Evolutionary conservation across 2,113 vertebrate species (phyloP).

Genomic region (Panurus biarmicus): DNA sequence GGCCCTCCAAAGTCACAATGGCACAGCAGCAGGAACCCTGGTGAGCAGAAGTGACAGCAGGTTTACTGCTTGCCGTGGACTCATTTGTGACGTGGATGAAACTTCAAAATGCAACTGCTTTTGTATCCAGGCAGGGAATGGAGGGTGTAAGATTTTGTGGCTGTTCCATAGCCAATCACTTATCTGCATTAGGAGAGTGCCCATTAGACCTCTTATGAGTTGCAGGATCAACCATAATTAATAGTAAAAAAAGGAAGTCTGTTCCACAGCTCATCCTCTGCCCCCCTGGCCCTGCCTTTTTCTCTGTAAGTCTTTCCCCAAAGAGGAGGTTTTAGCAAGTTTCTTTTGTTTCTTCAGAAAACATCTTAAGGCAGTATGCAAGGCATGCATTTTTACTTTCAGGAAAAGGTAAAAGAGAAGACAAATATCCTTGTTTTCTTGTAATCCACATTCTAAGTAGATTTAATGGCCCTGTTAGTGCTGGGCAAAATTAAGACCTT

Average conservation of each 20-base stretch:
- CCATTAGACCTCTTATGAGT: not conserved
- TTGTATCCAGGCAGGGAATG: not conserved
- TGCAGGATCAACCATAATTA: not conserved
- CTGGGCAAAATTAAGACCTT: conserved; percentile 61
- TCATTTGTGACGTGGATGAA: not conserved
- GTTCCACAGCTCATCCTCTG: not conserved
- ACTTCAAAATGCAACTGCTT: not conserved
- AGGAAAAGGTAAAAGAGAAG: not conserved
- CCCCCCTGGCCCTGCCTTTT: not conserved
- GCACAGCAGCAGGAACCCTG: not conserved
- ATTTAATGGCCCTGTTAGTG: conserved; percentile 60
- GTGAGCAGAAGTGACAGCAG: not conserved
- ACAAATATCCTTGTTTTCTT: conserved; percentile 39
- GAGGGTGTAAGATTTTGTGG: fast-evolving
- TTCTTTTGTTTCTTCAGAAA: conserved; percentile 15
- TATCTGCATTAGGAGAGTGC: not conserved
- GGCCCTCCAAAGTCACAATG: not conserved
- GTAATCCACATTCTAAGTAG: conserved; percentile 53
- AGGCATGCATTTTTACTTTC: not conserved
- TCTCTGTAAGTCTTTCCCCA: not conserved
- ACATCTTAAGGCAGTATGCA: not conserved
- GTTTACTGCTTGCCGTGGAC: not conserved
- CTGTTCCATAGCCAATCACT: not conserved
- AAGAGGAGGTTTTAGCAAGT: not conserved
- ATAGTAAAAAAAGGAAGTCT: not conserved